Evolutionary conservation across 1,140 invertebrate genomes (phyloP), one percentile per base, ranked within the genome.

Genomic region (Trypoxylus dichotomus): DNA sequence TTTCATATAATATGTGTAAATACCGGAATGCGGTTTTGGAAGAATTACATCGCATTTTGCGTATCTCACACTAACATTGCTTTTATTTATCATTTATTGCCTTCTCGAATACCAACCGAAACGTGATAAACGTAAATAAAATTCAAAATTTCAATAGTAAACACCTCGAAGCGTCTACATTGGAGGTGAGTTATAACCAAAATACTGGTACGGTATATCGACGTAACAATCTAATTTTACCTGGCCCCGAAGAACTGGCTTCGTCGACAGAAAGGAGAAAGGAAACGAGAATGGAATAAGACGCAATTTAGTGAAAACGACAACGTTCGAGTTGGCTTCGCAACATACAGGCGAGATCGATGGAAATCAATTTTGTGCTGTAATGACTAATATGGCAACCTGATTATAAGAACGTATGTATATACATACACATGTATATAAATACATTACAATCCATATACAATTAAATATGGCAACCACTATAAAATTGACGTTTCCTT

Each of bases 181-280:
- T 21, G 27, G 21, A 11, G 11, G 21, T 68, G 60, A 68, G 27
- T 24, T 27, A 27, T 68, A 29, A 3, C 24, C 60, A 24, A 29
- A 27, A 29, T 24, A 24, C n/a, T 29, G 27, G 60, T 68, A 29
- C 60, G 60, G 24, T 68, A 29, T 68, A 68, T 68, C 60, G 60
- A 68, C 60, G 21, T 27, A 68, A 68, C 60, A 68, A 68, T 68
- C 60, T 68, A 68, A 68, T 68, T 68, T 68, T 68, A 54, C 47
- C 13, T 54, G 47, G 60, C 24, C 60, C 60, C 60, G 60, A 25
- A 68, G 27, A 29, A 11, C 47, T 54, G n/a, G 13, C 47, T 21
- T 15, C 47, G 47, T n/a, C 47, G 47, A n/a, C 47, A 15, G 13
- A n/a, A 15, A 54, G n/a, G 47, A 54, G 47, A 54, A 54, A 54